Evolutionary conservation across 2,113 vertebrate species (phyloP).

Genomic region (Orcinus orca): DNA sequence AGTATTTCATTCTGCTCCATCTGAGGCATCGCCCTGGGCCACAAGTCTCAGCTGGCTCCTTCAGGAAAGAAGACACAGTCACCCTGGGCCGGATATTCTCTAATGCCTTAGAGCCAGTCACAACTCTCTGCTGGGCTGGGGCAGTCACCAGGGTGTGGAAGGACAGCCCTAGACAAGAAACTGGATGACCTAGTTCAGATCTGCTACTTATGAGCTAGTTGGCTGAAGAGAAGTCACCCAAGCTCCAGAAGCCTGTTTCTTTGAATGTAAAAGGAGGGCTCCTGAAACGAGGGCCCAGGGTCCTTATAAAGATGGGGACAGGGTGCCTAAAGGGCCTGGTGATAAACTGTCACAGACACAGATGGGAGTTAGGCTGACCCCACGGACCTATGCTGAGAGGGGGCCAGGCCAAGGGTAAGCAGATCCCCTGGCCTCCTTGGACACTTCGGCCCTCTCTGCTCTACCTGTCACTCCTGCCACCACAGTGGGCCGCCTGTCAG

Average conservation of each 20-base stretch:
- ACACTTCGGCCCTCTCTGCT: background rate
- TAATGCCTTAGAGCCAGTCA: background rate
- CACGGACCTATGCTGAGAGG: background rate
- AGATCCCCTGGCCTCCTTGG: background rate
- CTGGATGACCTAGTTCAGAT: background rate
- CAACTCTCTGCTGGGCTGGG: background rate
- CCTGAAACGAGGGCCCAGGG: background rate
- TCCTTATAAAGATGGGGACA: background rate
- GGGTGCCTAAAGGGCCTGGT: background rate
- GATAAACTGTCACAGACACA: background rate
- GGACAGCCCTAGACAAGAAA: background rate
- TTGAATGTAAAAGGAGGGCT: background rate
- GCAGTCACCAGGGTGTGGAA: background rate
- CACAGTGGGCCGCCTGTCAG: background rate
- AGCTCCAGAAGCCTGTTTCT: background rate
- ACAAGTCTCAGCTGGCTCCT: background rate
- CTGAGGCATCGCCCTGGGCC: background rate
- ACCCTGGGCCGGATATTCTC: background rate
- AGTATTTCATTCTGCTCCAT: background rate
- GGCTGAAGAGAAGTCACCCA: background rate
- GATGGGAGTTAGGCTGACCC: background rate
- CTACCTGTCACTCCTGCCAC: background rate
- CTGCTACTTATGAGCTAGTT: background rate
- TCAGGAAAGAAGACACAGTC: background rate
- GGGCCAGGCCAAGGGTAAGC: background rate